phyloP scores from a whole-genome alignment of 2,113 vertebrate species.

The Struthidea cinerea region DNA sequence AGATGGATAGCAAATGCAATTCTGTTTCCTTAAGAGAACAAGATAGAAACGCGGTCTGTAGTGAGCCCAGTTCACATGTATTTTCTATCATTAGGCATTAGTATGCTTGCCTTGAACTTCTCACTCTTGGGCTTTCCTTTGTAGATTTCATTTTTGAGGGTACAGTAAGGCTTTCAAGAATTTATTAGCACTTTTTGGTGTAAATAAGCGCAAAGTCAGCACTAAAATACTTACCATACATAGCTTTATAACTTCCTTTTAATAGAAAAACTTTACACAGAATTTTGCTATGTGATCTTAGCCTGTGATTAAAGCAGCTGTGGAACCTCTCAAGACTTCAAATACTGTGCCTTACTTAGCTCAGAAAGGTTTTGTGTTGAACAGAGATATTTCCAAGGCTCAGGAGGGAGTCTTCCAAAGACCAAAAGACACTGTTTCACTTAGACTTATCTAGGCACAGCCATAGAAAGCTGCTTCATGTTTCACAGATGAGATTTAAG shows the following conservation, averaged over 20 bases:
- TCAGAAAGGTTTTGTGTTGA: neutral
- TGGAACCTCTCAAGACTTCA: neutral
- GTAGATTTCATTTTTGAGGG: neutral
- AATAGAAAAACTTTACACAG: neutral
- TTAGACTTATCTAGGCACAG: neutral
- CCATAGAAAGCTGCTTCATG: neutral
- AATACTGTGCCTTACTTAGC: neutral
- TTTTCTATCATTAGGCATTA: neutral
- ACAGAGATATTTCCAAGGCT: neutral
- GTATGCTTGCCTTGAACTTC: neutral
- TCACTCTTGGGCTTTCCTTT: neutral
- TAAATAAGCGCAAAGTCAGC: neutral
- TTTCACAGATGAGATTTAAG: neutral
- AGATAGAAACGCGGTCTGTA: accelerated
- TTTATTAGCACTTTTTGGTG: neutral
- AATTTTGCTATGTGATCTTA: neutral
- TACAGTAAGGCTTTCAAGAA: neutral
- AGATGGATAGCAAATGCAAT: neutral
- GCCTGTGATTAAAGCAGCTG: neutral
- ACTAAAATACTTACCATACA: neutral
- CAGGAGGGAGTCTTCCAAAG: neutral
- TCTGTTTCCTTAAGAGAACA: neutral
- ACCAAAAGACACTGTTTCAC: neutral
- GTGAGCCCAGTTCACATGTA: neutral
- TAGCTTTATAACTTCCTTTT: neutral